These are phyloP conservation scores for Patiria miniata DNA, from an alignment of 35 echinoderm and acorn worm species.

Conservation along the genomic window DNA sequence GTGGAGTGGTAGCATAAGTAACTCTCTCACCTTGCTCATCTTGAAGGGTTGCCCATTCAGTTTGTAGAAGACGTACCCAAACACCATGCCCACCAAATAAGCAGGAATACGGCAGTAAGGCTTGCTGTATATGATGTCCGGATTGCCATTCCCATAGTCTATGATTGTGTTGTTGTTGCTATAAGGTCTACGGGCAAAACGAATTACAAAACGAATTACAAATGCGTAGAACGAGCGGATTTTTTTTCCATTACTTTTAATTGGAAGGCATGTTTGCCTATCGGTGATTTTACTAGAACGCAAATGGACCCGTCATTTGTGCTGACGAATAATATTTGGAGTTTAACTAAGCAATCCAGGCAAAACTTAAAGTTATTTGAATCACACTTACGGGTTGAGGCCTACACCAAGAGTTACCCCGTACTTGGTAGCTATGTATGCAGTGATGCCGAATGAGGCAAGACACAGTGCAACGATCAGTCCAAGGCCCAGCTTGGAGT, in stretches of 20 bases:
- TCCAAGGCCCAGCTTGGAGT: slow-evolving; percentile 15
- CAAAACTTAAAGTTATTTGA: too few species aligned
- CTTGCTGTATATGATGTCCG: slow-evolving; percentile 51
- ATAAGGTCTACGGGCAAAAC: not conserved
- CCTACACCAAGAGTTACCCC: not conserved
- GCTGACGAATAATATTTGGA: too few species aligned
- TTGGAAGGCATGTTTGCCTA: not conserved
- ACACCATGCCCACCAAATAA: slow-evolving; percentile 55
- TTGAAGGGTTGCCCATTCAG: slow-evolving; percentile 13
- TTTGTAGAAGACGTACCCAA: slow-evolving; percentile 50
- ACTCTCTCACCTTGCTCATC: slow-evolving; percentile 11
- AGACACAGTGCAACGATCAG: slow-evolving; percentile 17
- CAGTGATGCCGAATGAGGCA: slow-evolving; percentile 17
- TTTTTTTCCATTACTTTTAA: not conserved
- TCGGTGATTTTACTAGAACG: not conserved
- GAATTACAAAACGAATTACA: not conserved
- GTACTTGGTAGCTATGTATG: slow-evolving; percentile 20
- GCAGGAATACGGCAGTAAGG: slow-evolving; percentile 47
- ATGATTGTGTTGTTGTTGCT: slow-evolving; percentile 12
- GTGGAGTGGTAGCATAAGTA: too few species aligned
- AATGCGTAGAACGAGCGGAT: not conserved
- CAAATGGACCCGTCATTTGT: not conserved
- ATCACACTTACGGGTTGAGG: not conserved
- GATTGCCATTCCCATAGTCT: not conserved
- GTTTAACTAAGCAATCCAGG: too few species aligned